These are phyloP conservation scores for Acronicta aceris DNA, from an alignment of 2,888 invertebrate genomes.

Conservation along the genomic window DNA sequence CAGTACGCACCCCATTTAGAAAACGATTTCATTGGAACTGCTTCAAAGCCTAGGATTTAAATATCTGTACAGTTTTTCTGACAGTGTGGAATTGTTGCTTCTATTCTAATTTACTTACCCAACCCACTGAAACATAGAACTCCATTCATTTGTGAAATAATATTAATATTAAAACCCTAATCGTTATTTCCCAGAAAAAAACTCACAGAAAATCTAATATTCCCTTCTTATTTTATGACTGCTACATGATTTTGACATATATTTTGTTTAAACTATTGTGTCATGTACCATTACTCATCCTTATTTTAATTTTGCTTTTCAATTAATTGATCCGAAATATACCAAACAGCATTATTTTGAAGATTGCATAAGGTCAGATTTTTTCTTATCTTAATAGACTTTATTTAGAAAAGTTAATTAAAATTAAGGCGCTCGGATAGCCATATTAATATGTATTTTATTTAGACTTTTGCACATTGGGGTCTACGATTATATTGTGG, in stretches of 20 bases:
- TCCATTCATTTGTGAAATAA: no score
- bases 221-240: constrained; percentile 1
- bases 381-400: constrained; percentile 40
- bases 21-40: background rate
- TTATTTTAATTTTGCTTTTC: constrained; percentile 31
- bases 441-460: background rate
- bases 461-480: background rate
- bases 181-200: no score
- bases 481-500: no score
- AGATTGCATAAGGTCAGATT: constrained; percentile 53
- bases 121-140: no score
- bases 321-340: constrained; percentile 30
- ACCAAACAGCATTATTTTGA: constrained; percentile 35
- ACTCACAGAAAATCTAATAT: background rate
- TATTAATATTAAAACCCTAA: no score
- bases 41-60: background rate
- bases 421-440: no score
- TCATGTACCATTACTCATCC: constrained; percentile 37
- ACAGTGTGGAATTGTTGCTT: no score
- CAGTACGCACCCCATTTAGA: background rate
- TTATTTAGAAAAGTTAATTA: constrained; percentile 46
- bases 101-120: no score
- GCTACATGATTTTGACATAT: constrained; percentile 46
- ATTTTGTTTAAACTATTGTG: constrained; percentile 19
- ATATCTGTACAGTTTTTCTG: background rate